phyloP scores from a whole-genome alignment of 1,140 invertebrate species.

The Caenorhabditis inopinata region DNA sequence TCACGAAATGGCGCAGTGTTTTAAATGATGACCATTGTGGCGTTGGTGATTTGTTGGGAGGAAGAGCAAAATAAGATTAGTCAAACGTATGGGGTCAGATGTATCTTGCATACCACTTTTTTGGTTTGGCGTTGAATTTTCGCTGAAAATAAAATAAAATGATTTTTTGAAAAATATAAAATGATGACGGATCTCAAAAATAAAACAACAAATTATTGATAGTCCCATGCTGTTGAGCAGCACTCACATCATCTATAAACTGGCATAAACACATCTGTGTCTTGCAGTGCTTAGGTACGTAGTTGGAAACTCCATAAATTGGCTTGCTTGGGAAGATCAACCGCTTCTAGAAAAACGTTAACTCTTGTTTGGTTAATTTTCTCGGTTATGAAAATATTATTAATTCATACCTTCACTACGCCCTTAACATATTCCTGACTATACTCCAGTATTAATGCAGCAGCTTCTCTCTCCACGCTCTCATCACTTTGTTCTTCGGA shows the following conservation, averaged over 20 bases:
- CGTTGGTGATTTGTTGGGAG: neutral
- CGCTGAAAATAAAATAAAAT: neutral
- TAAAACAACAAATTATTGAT: too few species aligned
- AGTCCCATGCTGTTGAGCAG: too few species aligned
- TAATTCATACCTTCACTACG: slow-evolving; percentile 25
- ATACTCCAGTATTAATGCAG: slow-evolving; percentile 32
- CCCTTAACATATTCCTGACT: slow-evolving; percentile 43
- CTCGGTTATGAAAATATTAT: too few species aligned
- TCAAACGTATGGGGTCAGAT: neutral
- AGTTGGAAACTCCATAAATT: slow-evolving; percentile 32
- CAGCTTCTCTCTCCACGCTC: neutral
- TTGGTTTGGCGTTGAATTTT: slow-evolving; percentile 38
- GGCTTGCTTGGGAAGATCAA: slow-evolving; percentile 39
- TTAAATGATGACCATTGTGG: neutral
- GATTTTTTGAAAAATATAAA: neutral
- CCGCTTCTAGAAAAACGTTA: slow-evolving; percentile 25
- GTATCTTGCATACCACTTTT: slow-evolving; percentile 42
- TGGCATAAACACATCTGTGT: slow-evolving; percentile 37
- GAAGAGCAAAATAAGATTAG: too few species aligned
- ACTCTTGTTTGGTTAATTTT: too few species aligned
- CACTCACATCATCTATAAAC: slow-evolving; percentile 36
- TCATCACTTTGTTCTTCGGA: neutral
- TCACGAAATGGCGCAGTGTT: neutral
- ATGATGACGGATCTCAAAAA: too few species aligned
- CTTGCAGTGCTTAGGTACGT: slow-evolving; percentile 39